Percentiles rank a stretch among this genome's conserved stretches.
phyloP scores from a whole-genome alignment of 2,113 vertebrate genomes.

The Bubo scandiacus region DNA sequence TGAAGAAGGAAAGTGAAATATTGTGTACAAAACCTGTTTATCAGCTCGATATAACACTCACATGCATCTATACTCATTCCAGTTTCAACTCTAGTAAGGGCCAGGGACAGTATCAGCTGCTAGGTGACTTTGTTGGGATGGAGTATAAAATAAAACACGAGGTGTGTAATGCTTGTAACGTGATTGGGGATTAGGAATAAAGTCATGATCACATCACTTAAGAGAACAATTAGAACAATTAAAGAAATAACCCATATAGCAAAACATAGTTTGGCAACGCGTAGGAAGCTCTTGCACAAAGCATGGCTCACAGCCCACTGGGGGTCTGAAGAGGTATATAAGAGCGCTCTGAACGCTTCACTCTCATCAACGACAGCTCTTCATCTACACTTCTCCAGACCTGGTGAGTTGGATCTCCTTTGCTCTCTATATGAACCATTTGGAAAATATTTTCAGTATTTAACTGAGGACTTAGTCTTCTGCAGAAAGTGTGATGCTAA shows the following conservation, averaged over 20 bases:
- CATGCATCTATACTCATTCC: background rate
- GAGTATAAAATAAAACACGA: background rate
- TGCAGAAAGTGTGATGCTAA: no score
- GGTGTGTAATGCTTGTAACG: background rate
- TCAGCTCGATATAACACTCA: fast-evolving
- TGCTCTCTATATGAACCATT: fast-evolving
- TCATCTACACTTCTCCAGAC: background rate
- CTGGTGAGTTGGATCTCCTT: background rate
- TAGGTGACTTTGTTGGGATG: fast-evolving
- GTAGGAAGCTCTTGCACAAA: slow-evolving; percentile 50
- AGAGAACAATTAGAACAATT: slow-evolving; percentile 50
- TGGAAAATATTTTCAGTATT: background rate
- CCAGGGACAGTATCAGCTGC: background rate
- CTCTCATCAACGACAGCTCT: background rate
- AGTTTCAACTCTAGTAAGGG: background rate
- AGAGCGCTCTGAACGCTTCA: background rate
- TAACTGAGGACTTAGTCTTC: background rate
- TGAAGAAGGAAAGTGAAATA: background rate
- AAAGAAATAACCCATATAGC: background rate
- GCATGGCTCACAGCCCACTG: background rate
- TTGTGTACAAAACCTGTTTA: fast-evolving
- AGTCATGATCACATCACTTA: background rate
- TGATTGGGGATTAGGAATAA: background rate
- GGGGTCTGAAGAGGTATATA: slow-evolving; percentile 40
- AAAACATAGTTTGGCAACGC: background rate